Conservation (phyloP, 2,113 vertebrate species). For the Cephalopterus ornatus region DNA sequence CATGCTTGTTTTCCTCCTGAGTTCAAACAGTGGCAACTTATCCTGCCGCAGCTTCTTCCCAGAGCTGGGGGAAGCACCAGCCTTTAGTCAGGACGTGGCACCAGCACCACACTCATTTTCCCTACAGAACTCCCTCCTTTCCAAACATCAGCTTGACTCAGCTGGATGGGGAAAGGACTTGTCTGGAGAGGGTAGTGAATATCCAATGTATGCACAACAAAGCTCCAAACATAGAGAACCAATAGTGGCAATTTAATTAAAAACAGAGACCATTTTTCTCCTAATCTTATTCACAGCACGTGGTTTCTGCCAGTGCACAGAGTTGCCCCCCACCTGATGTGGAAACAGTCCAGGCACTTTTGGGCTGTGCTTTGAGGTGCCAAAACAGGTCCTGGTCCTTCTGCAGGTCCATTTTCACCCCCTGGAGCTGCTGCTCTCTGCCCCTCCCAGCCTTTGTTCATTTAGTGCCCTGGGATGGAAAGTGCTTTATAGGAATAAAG, state of each 20-base stretch:
- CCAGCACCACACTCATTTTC: neutral
- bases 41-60: neutral
- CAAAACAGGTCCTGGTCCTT: neutral
- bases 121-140: neutral
- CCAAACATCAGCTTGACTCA: slow-evolving; percentile 44
- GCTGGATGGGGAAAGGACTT: neutral
- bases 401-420: neutral
- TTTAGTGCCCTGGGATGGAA: neutral
- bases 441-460: neutral
- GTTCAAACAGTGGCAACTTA: slow-evolving; percentile 17
- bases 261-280: neutral
- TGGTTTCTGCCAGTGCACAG: neutral
- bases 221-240: neutral
- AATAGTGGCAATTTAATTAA: neutral
- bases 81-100: slow-evolving; percentile 5
- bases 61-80: neutral
- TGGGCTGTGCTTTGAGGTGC: neutral
- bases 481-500: neutral
- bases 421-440: neutral
- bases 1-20: neutral
- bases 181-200: neutral
- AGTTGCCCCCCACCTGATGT: neutral
- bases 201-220: neutral
- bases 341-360: neutral
- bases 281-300: neutral